Base-by-base conservation (phyloP, 2,888 invertebrate species). In the Meganola albula region DNA sequence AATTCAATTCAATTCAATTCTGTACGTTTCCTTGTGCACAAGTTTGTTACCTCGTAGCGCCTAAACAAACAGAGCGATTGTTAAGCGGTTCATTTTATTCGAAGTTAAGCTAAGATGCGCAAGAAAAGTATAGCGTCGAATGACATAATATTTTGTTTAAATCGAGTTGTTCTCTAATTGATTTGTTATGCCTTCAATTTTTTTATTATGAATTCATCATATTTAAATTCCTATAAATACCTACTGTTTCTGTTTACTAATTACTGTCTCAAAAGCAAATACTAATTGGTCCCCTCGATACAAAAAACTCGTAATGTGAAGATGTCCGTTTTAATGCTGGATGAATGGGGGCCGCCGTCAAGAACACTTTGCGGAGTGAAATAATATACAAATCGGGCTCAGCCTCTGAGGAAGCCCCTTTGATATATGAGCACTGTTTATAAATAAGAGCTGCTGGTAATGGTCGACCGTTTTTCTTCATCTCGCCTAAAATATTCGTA, bases 371-470 rank as follows among this genome's bases (percentile, higher is more conserved):
- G 41, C 40, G 28, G 38, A 29, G 32, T 31, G 28, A 45, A 51
- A 47, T 53, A 56, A 52, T 46, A 44, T 40, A 54, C 40, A 48
- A 55, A 55, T 55, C 51, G 48, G 13, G 29, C 46, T 50, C 55
- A 52, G 50, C 44, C n/a, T n/a, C n/a, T 48, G 49, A 34, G 47
- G 31, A 32, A 35, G 33, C 47, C 29, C 39, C 38, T 45, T 50
- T 63, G 61, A 73, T 66, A 65, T 63, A 67, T 68, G 59, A 58
- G 55, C 56, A 50, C 47, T 63, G 67, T 67, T 68, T 67, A 69
- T 68, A 65, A 73, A 74, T 69, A 68, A 73, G 65, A 54, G 58
- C 58, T 41, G 52, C 40, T 40, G 52, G 58, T 73, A 72, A 75
- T 70, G 62, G 66, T 43, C 33, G 40, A 45, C 44, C 58, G 58